Percentiles rank a stretch among this genome's conserved stretches.
These are phyloP conservation scores for Agapornis roseicollis DNA, from an alignment of 2,113 vertebrate species.

Conservation along the genomic window DNA sequence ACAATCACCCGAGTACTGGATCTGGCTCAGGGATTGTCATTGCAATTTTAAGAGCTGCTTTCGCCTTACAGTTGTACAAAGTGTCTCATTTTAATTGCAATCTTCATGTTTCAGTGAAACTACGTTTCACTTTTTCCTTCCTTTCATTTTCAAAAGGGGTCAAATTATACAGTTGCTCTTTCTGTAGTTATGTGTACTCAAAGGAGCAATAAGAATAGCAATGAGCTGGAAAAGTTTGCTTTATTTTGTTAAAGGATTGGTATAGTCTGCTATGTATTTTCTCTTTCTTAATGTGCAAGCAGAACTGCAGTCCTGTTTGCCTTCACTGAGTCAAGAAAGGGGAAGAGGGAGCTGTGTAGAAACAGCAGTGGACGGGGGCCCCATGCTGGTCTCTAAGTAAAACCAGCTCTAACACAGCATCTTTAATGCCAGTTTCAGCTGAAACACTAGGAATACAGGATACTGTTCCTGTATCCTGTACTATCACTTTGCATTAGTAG, in stretches of 20 bases:
- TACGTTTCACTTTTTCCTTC: constrained; percentile 18
- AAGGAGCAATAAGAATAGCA: neutral
- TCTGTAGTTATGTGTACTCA: neutral
- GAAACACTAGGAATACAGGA: neutral
- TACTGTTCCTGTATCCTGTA: fast-evolving
- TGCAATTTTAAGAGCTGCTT: constrained; percentile 52
- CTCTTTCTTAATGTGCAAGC: neutral
- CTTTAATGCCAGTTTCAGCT: neutral
- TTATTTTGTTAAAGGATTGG: neutral
- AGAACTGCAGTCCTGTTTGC: neutral
- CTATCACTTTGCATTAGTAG: neutral
- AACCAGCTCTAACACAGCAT: neutral
- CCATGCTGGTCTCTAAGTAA: neutral
- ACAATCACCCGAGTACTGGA: constrained; percentile 8
- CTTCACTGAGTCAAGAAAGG: neutral
- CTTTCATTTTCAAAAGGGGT: constrained; percentile 24
- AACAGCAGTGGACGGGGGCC: neutral
- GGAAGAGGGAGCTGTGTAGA: neutral
- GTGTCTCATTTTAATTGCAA: neutral
- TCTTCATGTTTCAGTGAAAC: constrained; percentile 19
- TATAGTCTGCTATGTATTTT: neutral
- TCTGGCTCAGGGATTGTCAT: neutral
- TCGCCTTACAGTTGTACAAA: neutral
- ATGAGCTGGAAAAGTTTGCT: neutral
- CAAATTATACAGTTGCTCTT: neutral